These are phyloP conservation scores for Pseudomyrmex flavicornis DNA, from an alignment of 1,140 invertebrate species.

Conservation along the genomic window DNA sequence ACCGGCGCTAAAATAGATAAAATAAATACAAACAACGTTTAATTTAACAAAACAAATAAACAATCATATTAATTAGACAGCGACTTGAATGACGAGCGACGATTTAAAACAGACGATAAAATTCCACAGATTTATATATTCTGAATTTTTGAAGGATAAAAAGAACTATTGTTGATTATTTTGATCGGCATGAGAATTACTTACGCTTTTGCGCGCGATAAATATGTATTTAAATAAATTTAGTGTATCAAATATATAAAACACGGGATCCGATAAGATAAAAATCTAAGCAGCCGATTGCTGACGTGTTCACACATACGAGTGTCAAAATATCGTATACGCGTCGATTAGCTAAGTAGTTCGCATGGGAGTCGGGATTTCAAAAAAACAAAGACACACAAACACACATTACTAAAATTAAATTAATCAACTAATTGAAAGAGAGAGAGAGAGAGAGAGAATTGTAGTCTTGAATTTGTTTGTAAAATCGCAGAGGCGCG, in stretches of 20 bases:
- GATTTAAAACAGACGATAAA: no score
- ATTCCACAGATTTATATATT: neutral
- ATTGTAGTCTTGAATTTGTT: neutral
- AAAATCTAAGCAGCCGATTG: constrained; percentile 27
- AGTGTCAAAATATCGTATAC: constrained; percentile 20
- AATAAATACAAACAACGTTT: neutral
- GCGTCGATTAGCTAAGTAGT: neutral
- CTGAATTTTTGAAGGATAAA: neutral
- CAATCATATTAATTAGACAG: neutral
- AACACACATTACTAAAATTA: neutral
- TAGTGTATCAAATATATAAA: neutral
- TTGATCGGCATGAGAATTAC: neutral
- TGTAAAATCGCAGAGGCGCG: no score
- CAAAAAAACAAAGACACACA: neutral
- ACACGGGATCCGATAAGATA: constrained; percentile 40
- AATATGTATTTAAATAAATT: constrained; percentile 17
- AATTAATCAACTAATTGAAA: constrained; percentile 10
- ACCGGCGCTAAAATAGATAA: neutral
- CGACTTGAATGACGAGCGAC: no score
- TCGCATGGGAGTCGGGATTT: neutral
- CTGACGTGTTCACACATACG: constrained; percentile 24
- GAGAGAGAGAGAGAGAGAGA: neutral
- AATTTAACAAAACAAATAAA: neutral
- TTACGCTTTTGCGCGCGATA: neutral
- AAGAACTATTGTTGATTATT: constrained; percentile 2